phyloP scores from a whole-genome alignment of 1,140 invertebrate genomes.

The Ceratoteleas bidentatus region DNA sequence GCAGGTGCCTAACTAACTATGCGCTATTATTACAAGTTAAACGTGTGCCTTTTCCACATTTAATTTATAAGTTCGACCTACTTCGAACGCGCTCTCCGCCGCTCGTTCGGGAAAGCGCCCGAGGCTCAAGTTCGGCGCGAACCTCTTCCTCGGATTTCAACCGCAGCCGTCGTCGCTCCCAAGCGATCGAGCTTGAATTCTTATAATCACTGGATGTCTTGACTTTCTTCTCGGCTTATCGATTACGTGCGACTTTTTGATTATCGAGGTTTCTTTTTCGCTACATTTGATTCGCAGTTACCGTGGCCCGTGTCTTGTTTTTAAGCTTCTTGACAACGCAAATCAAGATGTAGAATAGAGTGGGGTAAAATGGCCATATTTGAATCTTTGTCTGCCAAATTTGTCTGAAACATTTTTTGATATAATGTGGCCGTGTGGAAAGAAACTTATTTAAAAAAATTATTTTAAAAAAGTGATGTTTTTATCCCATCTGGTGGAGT shows the following conservation, averaged over 20 bases:
- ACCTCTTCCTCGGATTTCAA: slow-evolving; percentile 28
- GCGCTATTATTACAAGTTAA: slow-evolving; percentile 75
- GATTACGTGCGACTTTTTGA: slow-evolving; percentile 48
- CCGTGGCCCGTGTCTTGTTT: background rate
- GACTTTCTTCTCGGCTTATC: slow-evolving; percentile 40
- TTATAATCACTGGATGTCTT: slow-evolving; percentile 32
- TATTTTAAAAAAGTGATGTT: too few relatives aligned
- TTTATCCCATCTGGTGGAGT: too few relatives aligned
- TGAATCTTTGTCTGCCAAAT: too few relatives aligned
- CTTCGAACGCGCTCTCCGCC: slow-evolving; percentile 37
- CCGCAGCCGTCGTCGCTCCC: slow-evolving; percentile 19
- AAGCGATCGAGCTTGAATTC: slow-evolving; percentile 49
- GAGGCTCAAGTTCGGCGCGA: slow-evolving; percentile 14
- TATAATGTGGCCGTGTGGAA: too few relatives aligned
- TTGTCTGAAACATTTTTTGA: too few relatives aligned
- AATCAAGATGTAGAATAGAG: background rate
- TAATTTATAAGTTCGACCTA: slow-evolving; percentile 57
- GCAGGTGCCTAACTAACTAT: slow-evolving; percentile 79
- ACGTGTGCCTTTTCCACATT: slow-evolving; percentile 72
- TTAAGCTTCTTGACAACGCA: background rate
- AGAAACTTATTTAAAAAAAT: too few relatives aligned
- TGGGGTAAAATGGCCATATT: background rate
- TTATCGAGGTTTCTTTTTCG: slow-evolving; percentile 40
- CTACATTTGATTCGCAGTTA: slow-evolving; percentile 52
- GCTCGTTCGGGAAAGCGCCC: slow-evolving; percentile 48